Base-by-base conservation (phyloP, 2,113 vertebrate species). In the Odontesthes bonariensis region DNA sequence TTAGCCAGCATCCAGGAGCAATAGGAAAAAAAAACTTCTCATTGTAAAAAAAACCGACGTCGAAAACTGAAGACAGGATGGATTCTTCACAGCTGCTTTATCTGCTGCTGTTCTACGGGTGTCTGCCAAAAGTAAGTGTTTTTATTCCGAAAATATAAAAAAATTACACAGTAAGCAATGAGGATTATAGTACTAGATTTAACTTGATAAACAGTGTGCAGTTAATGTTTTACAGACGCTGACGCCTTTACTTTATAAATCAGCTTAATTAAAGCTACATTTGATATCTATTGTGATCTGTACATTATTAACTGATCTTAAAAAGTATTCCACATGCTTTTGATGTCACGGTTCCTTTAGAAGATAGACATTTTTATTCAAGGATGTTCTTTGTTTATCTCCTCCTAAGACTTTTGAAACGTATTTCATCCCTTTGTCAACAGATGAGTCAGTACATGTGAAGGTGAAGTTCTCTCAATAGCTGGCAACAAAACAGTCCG, bases 101-200 rank as follows among this genome's bases (percentile, higher is more conserved):
- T 23, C 68, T 90, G 3, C 63, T 91, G 61, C 66, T 90, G 19
- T 8, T 90, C 47, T 71, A 42, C 22, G 75, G 70, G 35, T 56
- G 53, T 77, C 75, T 89, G 49, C 64, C 75, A 57, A 78, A 88
- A 89, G 90, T 92, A 86, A 90, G 88, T 54, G 27, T 42, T 56
- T 69, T n/a, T 8, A 8, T 7, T 2, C 6, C 17, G 27, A 27
- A 27, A 27, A 27, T 27, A 27, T 27, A 27, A 27, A 27, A 27
- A 27, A 27, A 27, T 27, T 1, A 27, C 3, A 27, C 3, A 27
- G 1, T 27, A 3, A 27, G 1, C 27, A 27, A 27, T 27, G 27
- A 27, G 27, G 3, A 27, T 27, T 27, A 27, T 27, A 27, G 1
- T 27, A 3, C 13, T 16, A 44, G 42, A 14, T 14, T 44, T 16